phyloP scores from a whole-genome alignment of 2,113 vertebrate genomes.

The Butorides virescens region DNA sequence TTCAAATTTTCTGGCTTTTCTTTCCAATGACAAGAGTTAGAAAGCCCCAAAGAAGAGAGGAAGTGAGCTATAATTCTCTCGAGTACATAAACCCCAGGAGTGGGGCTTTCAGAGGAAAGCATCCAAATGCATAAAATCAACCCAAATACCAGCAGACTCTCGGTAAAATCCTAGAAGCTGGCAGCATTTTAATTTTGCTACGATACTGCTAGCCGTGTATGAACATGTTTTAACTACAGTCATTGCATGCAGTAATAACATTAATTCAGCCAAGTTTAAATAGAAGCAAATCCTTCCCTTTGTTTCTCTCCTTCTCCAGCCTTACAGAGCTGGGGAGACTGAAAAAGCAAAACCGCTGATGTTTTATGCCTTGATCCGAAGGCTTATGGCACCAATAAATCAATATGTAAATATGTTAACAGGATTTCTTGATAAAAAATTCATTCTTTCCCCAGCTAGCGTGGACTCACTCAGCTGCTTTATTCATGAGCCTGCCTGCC shows the following conservation, averaged over 20 bases:
- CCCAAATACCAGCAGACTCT: background rate
- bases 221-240: background rate
- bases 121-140: background rate
- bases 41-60: background rate
- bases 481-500: conserved; percentile 34
- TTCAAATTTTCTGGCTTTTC: background rate
- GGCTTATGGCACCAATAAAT: conserved; percentile 28
- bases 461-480: conserved; percentile 6
- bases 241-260: background rate
- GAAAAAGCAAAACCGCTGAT: background rate
- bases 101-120: background rate
- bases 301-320: background rate
- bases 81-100: background rate
- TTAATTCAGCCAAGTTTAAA: conserved; percentile 15
- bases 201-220: background rate
- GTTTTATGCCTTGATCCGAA: background rate
- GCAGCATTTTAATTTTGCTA: background rate
- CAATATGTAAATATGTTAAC: conserved; percentile 42
- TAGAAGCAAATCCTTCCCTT: background rate
- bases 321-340: background rate
- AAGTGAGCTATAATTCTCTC: background rate
- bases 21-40: background rate
- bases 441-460: background rate
- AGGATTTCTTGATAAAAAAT: conserved; percentile 58
- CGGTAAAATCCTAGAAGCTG: background rate